Conservation (phyloP, 2,113 vertebrate genomes). For the Onychostruthus taczanowskii region DNA sequence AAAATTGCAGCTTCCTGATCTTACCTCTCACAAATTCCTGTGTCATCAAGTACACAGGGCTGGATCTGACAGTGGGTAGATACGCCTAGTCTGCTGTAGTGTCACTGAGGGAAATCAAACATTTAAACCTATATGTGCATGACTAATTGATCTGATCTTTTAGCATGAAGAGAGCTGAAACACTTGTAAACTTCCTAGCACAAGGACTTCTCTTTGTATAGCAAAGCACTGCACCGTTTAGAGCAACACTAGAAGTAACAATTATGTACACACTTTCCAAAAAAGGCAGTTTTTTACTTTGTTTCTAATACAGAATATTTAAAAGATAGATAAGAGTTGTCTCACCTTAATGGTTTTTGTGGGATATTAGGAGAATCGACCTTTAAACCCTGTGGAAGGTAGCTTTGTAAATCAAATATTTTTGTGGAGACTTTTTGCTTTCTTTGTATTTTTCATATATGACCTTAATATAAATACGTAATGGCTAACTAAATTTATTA, state of each 20-base stretch:
- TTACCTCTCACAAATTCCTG: not conserved
- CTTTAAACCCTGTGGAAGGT: not conserved
- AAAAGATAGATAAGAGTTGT: not conserved
- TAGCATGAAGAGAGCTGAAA: not conserved
- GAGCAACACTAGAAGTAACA: not conserved
- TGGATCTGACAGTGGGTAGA: not conserved
- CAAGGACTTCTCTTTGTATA: not conserved
- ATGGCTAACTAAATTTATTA: not conserved
- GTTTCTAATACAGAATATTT: not conserved
- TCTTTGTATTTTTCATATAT: not conserved
- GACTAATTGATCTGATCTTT: not conserved
- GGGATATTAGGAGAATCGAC: not conserved
- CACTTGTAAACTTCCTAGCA: not conserved
- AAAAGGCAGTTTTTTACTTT: accelerated
- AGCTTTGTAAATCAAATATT: not conserved
- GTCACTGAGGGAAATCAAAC: not conserved
- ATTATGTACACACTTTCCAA: not conserved
- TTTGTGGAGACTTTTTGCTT: not conserved
- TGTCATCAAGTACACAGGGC: not conserved
- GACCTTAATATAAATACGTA: not conserved
- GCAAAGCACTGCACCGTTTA: not conserved
- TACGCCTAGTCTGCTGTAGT: not conserved
- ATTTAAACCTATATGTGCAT: not conserved
- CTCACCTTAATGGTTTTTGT: not conserved
- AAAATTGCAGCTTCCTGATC: not conserved